A percentile compares a stretch with the other conserved stretches of the same genome.
Conservation (phyloP, 2,888 invertebrate genomes). For the Teleiodes luculella region DNA sequence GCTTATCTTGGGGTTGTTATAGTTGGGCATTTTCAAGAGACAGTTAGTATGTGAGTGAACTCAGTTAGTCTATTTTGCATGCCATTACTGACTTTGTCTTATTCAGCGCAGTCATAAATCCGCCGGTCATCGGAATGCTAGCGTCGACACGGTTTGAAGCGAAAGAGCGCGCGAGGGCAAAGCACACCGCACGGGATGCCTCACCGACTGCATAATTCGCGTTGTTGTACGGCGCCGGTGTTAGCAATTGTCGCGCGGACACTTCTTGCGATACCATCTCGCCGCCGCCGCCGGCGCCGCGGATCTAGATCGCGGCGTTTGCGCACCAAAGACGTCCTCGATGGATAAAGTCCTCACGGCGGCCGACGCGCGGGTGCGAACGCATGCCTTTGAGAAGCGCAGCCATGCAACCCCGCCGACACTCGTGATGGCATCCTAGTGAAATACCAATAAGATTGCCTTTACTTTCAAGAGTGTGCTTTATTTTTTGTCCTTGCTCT, state of each 20-base stretch:
- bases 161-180: conserved; percentile 30
- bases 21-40: not conserved
- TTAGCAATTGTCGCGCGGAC: conserved; percentile 72
- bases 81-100: not conserved
- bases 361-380: conserved; percentile 28
- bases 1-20: conserved; percentile 29
- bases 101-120: conserved; percentile 10
- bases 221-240: conserved; percentile 60
- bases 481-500: conserved; percentile 7
- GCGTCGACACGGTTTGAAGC: conserved; percentile 27
- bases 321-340: conserved; percentile 65
- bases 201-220: conserved; percentile 65
- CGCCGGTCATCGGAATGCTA: conserved; percentile 33
- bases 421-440: conserved; percentile 69
- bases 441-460: conserved; percentile 26
- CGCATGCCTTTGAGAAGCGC: conserved; percentile 61
- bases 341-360: conserved; percentile 69
- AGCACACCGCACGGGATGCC: conserved; percentile 31
- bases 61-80: conserved; percentile 1
- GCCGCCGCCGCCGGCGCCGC: conserved; percentile 56
- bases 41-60: not conserved
- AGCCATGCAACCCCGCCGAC: conserved; percentile 37
- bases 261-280: conserved; percentile 66
- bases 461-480: conserved; percentile 4
- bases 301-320: conserved; percentile 70